Conservation (phyloP, 1,140 invertebrate genomes). For the Hestina assimilis region DNA sequence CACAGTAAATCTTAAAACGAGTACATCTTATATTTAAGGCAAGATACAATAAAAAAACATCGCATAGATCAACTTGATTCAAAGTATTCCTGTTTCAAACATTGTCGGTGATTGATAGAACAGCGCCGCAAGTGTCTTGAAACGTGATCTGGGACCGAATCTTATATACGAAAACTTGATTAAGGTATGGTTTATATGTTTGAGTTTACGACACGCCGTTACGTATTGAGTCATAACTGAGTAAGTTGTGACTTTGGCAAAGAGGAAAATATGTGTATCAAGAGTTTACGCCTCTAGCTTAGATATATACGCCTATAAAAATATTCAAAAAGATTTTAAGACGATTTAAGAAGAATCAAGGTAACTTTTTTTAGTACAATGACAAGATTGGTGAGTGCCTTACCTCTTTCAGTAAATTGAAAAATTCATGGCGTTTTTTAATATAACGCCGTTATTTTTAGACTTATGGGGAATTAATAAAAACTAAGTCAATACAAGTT, state of each 20-base stretch:
- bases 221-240: slow-evolving; percentile 8
- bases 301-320: neutral
- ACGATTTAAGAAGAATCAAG: neutral
- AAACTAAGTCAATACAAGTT: no score
- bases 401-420: no score
- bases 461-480: no score
- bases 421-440: no score
- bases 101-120: slow-evolving; percentile 61
- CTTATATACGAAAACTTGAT: slow-evolving; percentile 17
- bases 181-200: slow-evolving; percentile 13
- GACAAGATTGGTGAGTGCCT: no score
- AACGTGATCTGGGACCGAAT: slow-evolving; percentile 53
- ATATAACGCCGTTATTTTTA: no score
- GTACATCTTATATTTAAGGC: no score
- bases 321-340: neutral
- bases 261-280: slow-evolving; percentile 2
- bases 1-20: no score
- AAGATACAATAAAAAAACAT: no score
- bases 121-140: slow-evolving; percentile 54
- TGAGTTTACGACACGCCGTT: slow-evolving; percentile 2
- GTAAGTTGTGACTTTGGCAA: slow-evolving; percentile 7
- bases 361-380: no score
- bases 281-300: slow-evolving; percentile 3
- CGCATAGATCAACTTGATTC: no score
- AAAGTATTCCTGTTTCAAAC: slow-evolving; percentile 61